Evolutionary conservation across 1,140 invertebrate species (phyloP).

Genomic region (Contarinia nasturtii): DNA sequence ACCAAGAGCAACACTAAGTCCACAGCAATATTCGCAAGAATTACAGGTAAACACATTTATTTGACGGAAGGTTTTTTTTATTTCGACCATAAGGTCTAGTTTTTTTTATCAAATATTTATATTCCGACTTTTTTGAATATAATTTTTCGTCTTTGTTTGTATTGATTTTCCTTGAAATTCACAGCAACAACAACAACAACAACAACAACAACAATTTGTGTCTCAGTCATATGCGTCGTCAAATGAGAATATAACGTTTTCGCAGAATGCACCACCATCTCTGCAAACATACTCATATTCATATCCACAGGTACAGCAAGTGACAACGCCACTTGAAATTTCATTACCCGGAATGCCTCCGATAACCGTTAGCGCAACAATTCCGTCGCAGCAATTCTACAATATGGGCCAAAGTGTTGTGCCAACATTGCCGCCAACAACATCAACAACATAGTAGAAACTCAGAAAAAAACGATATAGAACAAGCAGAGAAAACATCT

Average conservation of each 20-base stretch:
- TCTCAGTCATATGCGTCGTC: conserved; percentile 5
- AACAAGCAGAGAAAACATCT: neutral
- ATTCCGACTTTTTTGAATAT: too few relatives aligned
- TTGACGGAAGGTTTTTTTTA: neutral
- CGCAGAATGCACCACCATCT: conserved; percentile 9
- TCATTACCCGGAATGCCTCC: conserved; percentile 60
- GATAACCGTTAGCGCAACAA: conserved; percentile 55
- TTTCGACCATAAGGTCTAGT: too few relatives aligned
- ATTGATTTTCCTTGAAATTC: too few relatives aligned
- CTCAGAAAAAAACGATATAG: too few relatives aligned
- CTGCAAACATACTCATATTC: conserved; percentile 17
- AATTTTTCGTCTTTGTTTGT: too few relatives aligned
- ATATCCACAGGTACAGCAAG: conserved; percentile 19
- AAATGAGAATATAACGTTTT: conserved; percentile 5
- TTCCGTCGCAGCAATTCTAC: conserved; percentile 25
- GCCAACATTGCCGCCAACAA: too few relatives aligned
- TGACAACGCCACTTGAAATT: conserved; percentile 41
- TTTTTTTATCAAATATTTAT: too few relatives aligned
- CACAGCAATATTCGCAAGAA: too few relatives aligned
- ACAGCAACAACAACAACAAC: conserved; percentile 2
- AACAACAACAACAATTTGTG: conserved; percentile 8
- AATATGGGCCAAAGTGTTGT: too few relatives aligned
- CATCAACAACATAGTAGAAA: too few relatives aligned
- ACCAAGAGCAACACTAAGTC: conserved; percentile 4
- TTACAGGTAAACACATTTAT: neutral